Conservation (phyloP, 2,113 vertebrate genomes). For the Gopherus flavomarginatus region DNA sequence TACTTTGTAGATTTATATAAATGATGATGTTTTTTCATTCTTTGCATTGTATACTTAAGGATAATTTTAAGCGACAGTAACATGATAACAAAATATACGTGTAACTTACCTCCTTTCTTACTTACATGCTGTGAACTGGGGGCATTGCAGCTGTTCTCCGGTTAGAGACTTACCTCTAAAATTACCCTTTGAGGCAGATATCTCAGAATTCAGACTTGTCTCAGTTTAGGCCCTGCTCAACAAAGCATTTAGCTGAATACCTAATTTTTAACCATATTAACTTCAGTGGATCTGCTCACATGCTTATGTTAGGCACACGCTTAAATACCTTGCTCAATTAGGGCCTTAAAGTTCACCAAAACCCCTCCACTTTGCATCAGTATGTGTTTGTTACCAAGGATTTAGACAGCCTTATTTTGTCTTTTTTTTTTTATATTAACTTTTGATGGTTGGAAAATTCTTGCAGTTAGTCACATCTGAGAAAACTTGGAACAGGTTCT, state of each 20-base stretch:
- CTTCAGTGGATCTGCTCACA: neutral
- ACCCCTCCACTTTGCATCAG: neutral
- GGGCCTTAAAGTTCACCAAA: slow-evolving; percentile 30
- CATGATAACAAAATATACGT: neutral
- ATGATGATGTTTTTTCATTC: neutral
- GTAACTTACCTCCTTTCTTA: neutral
- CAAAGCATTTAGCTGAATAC: slow-evolving; percentile 18
- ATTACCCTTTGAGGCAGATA: slow-evolving; percentile 22
- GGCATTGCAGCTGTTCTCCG: neutral
- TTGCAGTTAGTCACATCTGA: slow-evolving; percentile 80
- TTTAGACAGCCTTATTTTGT: slow-evolving; percentile 37
- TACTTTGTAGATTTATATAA: neutral
- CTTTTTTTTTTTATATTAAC: slow-evolving; percentile 51
- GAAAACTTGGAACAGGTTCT: slow-evolving; percentile 81
- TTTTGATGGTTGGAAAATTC: slow-evolving; percentile 71
- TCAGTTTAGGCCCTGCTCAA: slow-evolving; percentile 11
- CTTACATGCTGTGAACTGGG: neutral
- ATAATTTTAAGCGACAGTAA: neutral
- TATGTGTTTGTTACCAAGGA: neutral
- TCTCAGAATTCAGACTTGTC: slow-evolving; percentile 16
- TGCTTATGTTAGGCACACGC: neutral
- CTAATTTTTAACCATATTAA: slow-evolving; percentile 15
- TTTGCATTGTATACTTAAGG: neutral
- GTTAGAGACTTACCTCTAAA: slow-evolving; percentile 25
- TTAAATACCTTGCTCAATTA: neutral